Evolutionary conservation across 1,140 invertebrate species (phyloP).

Genomic region (Listronotus bonariensis): DNA sequence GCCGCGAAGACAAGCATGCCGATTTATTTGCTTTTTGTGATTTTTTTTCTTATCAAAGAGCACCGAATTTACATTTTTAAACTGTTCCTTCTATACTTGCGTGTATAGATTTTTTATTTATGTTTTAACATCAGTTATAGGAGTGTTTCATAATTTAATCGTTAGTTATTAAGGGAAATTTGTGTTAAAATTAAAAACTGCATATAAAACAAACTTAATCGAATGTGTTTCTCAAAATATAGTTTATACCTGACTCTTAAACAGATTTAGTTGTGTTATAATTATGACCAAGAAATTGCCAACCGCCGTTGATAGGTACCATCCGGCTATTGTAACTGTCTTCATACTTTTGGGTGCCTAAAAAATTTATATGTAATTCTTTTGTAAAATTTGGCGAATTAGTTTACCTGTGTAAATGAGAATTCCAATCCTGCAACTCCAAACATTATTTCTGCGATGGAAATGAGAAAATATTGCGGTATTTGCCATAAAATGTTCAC

Average conservation of each 20-base stretch:
- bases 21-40: too few species aligned
- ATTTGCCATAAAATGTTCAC: constrained; percentile 84
- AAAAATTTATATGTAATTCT: constrained; percentile 7
- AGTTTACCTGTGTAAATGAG: constrained; percentile 63
- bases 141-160: too few species aligned
- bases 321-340: constrained; percentile 77
- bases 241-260: constrained; percentile 65
- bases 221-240: too few species aligned
- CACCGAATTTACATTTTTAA: too few species aligned
- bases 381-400: neutral
- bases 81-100: too few species aligned
- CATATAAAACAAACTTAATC: too few species aligned
- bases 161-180: too few species aligned
- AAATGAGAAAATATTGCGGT: constrained; percentile 87
- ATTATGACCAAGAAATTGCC: constrained; percentile 83
- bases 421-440: constrained; percentile 76
- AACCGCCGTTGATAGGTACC: constrained; percentile 81
- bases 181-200: too few species aligned
- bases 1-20: too few species aligned
- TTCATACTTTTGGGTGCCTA: constrained; percentile 67
- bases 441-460: constrained; percentile 74
- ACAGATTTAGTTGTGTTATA: constrained; percentile 70
- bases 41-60: too few species aligned
- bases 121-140: too few species aligned
- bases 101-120: too few species aligned